Conservation (phyloP, 2,888 invertebrate species). For the Malthinus flaveolus region DNA sequence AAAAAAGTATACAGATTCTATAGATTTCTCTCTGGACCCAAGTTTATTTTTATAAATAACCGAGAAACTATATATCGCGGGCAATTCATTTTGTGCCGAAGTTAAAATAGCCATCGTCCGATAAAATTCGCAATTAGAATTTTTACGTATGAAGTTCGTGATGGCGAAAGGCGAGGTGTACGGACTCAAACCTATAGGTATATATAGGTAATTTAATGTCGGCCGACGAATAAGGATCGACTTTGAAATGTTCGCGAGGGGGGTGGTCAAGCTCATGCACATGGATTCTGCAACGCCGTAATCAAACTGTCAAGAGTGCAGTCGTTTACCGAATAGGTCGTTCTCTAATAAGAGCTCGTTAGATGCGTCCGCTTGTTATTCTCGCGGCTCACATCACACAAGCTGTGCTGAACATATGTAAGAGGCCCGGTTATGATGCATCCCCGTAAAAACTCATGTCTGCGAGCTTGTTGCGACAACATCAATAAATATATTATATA, state of each 20-base stretch:
- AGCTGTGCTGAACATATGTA: conserved; percentile 41
- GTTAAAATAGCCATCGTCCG: conserved; percentile 20
- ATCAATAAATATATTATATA: conserved; percentile 45
- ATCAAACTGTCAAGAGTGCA: conserved; percentile 43
- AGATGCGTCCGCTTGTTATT: conserved; percentile 42
- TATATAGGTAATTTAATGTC: conserved; percentile 22
- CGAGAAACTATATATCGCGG: conserved; percentile 10
- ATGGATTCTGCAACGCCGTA: conserved; percentile 42
- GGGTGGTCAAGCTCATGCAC: conserved; percentile 36
- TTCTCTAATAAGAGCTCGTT: conserved; percentile 40
- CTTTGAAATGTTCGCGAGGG: conserved; percentile 6
- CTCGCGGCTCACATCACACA: conserved; percentile 37
- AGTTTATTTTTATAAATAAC: conserved; percentile 27
- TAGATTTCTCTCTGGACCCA: conserved; percentile 22
- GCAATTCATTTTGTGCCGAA: conserved; percentile 14
- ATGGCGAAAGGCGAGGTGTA: not conserved
- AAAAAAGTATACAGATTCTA: conserved; percentile 19
- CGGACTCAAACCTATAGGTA: too few species aligned
- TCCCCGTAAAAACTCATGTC: conserved; percentile 40
- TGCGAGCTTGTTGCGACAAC: conserved; percentile 40
- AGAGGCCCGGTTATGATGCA: conserved; percentile 38
- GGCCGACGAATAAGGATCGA: conserved; percentile 13
- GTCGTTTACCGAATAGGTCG: conserved; percentile 39
- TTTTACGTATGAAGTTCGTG: conserved; percentile 15
- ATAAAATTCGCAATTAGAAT: conserved; percentile 27